Percentiles rank a stretch among this genome's conserved stretches.
phyloP scores from a whole-genome alignment of 2,888 invertebrate species.

The Cremastinae sp. region DNA sequence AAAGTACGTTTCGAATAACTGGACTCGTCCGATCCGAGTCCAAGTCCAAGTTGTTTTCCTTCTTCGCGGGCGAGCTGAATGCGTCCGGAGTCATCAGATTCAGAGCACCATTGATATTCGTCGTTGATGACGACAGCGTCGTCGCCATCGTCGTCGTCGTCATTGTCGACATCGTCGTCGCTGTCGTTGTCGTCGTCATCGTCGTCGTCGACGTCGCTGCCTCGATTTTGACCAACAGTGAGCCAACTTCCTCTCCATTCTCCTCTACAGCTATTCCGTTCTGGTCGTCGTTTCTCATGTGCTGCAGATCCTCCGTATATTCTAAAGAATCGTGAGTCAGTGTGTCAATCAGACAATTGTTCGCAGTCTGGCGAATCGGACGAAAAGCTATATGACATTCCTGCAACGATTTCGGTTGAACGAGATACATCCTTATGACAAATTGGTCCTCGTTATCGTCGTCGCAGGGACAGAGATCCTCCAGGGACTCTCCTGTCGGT shows the following conservation, averaged over 20 bases:
- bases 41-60: conserved; percentile 78
- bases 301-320: conserved; percentile 73
- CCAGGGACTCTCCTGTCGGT: conserved; percentile 78
- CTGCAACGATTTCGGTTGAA: conserved; percentile 94
- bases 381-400: conserved; percentile 88
- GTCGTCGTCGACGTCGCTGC: no score
- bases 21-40: conserved; percentile 76
- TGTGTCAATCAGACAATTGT: conserved; percentile 72
- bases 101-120: conserved; percentile 81
- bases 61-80: conserved; percentile 85
- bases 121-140: no score
- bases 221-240: conserved; percentile 77
- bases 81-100: conserved; percentile 95
- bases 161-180: no score
- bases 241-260: conserved; percentile 71
- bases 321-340: conserved; percentile 75
- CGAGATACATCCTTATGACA: conserved; percentile 87
- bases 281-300: conserved; percentile 72
- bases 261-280: conserved; percentile 74
- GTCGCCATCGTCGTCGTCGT: no score
- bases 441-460: conserved; percentile 83
- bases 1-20: conserved; percentile 72
- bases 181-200: no score
- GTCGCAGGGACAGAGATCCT: conserved; percentile 82
- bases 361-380: conserved; percentile 71